Evolutionary conservation across 2,888 invertebrate species (phyloP), one percentile per base, ranked within the genome.

Genomic region (Enchytraeus crypticus): DNA sequence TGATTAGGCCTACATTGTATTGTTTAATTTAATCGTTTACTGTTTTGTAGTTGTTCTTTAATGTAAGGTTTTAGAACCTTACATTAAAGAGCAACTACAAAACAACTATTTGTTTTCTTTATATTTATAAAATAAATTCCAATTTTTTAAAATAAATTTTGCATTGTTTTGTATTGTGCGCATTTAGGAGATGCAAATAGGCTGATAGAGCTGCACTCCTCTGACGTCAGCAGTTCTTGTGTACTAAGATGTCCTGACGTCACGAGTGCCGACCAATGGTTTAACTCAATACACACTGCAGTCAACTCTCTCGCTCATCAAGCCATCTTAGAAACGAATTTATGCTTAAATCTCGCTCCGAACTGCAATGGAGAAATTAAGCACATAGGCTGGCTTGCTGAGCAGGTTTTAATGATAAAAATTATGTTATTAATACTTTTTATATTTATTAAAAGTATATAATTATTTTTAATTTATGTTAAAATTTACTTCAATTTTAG

Each of bases 141-240:
- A n/a, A n/a, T n/a, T n/a, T n/a, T n/a, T n/a, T n/a, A n/a, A n/a
- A n/a, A n/a, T n/a, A n/a, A n/a, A n/a, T n/a, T n/a, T n/a, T n/a
- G n/a, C n/a, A n/a, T n/a, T n/a, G n/a, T n/a, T n/a, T n/a, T n/a
- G n/a, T n/a, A n/a, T n/a, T n/a, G n/a, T n/a, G n/a, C n/a, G n/a
- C n/a, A n/a, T n/a, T n/a, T n/a, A n/a, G n/a, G n/a, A n/a, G n/a
- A n/a, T n/a, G n/a, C n/a, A n/a, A n/a, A n/a, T n/a, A n/a, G 92
- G 64, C 91, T 88, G 66, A 81, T 90, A 71, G 90, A 90, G 79
- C 81, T 90, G 53, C 89, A 90, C 78, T 89, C 90, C 18, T 90
- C 90, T 51, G 93, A 95, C 79, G 89, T 91, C 59, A 88, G 92
- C 66, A 92, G 92, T 81, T 89, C 88, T 73, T 87, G 92, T 75